Percentiles rank a stretch among this genome's conserved stretches.
Evolutionary conservation across 2,113 vertebrate species (phyloP).

Genomic region (Vireo altiloquus): DNA sequence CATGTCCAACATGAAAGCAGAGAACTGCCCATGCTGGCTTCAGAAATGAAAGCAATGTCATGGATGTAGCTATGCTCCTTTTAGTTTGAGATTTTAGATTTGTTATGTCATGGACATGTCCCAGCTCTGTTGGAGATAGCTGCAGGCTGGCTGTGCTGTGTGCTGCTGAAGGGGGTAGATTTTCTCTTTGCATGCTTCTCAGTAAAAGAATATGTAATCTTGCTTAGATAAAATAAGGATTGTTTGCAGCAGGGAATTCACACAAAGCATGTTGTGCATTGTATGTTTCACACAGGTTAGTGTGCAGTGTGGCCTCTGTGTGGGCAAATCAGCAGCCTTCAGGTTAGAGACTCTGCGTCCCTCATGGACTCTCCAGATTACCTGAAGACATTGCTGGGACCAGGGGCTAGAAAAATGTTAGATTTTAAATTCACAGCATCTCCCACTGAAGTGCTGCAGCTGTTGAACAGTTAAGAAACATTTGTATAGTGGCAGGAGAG

Average conservation of each 20-base stretch:
- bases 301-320: not conserved
- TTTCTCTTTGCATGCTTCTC: not conserved
- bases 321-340: not conserved
- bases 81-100: not conserved
- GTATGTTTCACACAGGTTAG: not conserved
- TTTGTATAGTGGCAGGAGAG: not conserved
- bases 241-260: not conserved
- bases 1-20: fast-evolving
- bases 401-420: not conserved
- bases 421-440: not conserved
- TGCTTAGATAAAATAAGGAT: not conserved
- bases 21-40: not conserved
- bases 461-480: not conserved
- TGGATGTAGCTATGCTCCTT: not conserved
- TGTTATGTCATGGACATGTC: not conserved
- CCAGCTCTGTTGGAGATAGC: not conserved
- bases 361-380: not conserved
- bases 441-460: not conserved
- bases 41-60: not conserved
- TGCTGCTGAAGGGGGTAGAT: not conserved
- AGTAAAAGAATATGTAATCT: not conserved
- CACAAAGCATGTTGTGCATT: too few species aligned
- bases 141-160: not conserved
- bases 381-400: not conserved
- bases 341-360: too few species aligned